Evolutionary conservation across 92 coral and sea anemone species (phyloP), one percentile per base, ranked within the genome.

Genomic region (Scolanthus callimorphus): DNA sequence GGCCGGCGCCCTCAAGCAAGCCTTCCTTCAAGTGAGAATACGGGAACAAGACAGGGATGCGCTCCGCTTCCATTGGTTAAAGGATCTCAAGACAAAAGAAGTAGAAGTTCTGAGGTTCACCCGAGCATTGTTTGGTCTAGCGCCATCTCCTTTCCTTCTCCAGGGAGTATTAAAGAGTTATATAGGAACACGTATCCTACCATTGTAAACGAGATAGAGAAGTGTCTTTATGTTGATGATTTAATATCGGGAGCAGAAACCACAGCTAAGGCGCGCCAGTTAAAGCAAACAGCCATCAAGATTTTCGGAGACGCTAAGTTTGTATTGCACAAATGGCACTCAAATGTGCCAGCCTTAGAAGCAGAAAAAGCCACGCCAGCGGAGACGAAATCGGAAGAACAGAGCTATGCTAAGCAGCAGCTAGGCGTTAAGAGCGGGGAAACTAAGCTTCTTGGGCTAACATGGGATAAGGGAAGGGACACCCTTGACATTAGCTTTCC

Each of bases 311-410:
- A 30, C 22, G 85, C 81, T 39, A 38, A 67, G 9, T 75, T 82
- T 25, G 47, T 77, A 24, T 41, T 81, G 12, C 83, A 76, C 66
- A 81, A 76, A 69, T 81, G 88, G 79, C 62, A 78, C 19, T 78
- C 68, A 15, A 78, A 78, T 55, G 62, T 57, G 49, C 39, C 24
- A 22, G 64, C 50, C 25, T 76, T 76, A 39, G 83, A 68, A 52
- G 41, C 54, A 11, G 74, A 54, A 64, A 51, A 30, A 15, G 12
- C 15, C 45, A 1, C 15, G 53, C 49, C 24, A 13, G 30, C 48
- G 60, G 85, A 79, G 11, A 37, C 63, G 39, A 79, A n/a, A n/a
- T n/a, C n/a, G n/a, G n/a, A n/a, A n/a, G n/a, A n/a, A n/a, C n/a
- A n/a, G n/a, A n/a, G 69, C 26, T 62, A 60, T 15, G 79, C 85